Conservation (phyloP, 2,797 vertebrate species). For the Rhynchonycteris naso region DNA sequence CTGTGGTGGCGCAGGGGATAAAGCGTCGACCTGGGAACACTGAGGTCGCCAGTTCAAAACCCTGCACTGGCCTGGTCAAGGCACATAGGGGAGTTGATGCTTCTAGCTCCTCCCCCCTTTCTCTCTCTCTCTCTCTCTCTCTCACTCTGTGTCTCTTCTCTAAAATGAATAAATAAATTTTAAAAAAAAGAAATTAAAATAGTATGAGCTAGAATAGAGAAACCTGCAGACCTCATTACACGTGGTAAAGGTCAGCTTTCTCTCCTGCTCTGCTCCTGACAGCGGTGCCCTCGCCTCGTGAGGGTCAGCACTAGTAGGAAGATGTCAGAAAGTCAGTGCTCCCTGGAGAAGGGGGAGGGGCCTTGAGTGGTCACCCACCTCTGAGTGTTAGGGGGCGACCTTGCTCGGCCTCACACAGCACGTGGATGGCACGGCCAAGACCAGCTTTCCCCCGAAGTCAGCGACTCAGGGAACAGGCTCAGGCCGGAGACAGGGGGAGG, state of each 20-base stretch:
- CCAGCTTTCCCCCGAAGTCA: background rate
- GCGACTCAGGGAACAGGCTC: background rate
- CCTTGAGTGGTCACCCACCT: background rate
- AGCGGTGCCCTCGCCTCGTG: rapidly evolving
- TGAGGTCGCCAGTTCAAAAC: too few relatives aligned
- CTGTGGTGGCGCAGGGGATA: too few relatives aligned
- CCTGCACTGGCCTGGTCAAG: too few relatives aligned
- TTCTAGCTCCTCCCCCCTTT: too few relatives aligned
- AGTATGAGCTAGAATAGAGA: background rate
- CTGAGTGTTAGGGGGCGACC: background rate
- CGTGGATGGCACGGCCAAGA: background rate
- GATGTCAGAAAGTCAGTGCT: background rate
- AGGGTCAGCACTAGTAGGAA: background rate
- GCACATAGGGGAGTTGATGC: too few relatives aligned
- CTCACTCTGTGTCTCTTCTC: too few relatives aligned
- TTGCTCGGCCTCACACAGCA: background rate
- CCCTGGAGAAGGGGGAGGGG: background rate
- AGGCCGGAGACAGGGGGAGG: background rate
- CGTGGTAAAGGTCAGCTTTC: background rate
- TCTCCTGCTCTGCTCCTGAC: background rate
- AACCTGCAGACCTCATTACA: too few relatives aligned
- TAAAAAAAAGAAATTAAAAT: too few relatives aligned
- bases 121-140: too few relatives aligned
- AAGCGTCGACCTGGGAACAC: too few relatives aligned
- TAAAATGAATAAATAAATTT: too few relatives aligned